A percentile compares a stretch with the other conserved stretches of the same genome.
These are phyloP conservation scores for Aphelinus certus DNA, from an alignment of 1,140 invertebrate species.

Conservation along the genomic window DNA sequence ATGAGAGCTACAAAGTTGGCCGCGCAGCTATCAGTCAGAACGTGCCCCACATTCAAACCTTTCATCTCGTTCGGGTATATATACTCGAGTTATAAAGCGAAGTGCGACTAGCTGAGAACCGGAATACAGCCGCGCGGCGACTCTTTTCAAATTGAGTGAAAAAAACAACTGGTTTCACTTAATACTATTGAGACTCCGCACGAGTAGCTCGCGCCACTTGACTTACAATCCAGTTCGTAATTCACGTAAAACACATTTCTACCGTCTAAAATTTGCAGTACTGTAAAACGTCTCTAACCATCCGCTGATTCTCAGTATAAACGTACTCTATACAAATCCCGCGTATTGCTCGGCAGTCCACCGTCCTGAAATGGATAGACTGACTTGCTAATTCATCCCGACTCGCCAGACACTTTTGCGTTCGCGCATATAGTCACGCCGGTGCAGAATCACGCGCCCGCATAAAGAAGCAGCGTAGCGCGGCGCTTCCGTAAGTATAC, in stretches of 20 bases:
- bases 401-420: no score
- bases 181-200: not conserved
- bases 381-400: no score
- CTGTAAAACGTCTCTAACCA: no score
- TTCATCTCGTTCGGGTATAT: slow-evolving; percentile 12
- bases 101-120: slow-evolving; percentile 19
- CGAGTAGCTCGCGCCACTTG: no score
- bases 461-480: slow-evolving; percentile 31
- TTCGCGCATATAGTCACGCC: no score
- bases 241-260: no score
- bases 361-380: no score
- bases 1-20: slow-evolving; percentile 13
- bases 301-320: no score
- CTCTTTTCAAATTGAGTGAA: slow-evolving; percentile 10
- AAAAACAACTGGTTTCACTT: not conserved
- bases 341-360: no score
- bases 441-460: slow-evolving; percentile 32
- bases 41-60: slow-evolving; percentile 38
- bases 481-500: slow-evolving; percentile 35
- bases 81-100: not conserved
- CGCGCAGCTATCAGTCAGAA: slow-evolving; percentile 21
- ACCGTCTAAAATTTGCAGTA: no score
- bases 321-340: no score
- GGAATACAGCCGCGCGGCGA: not conserved
- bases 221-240: no score